These are phyloP conservation scores for Porites evermanni DNA, from an alignment of 92 coral and sea anemone species.

Conservation along the genomic window DNA sequence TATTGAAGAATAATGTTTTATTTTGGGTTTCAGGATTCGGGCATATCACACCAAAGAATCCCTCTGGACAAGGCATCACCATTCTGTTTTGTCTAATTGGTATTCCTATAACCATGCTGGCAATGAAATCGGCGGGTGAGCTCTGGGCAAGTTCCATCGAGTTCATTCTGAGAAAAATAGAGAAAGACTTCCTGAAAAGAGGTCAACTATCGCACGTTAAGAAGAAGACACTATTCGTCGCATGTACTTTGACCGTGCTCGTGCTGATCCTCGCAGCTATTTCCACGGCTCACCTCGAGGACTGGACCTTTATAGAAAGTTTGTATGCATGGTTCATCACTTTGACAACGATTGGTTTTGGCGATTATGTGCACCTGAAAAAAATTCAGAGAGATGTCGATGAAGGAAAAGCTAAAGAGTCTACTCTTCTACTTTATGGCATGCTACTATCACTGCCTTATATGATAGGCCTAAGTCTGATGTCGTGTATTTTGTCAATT, in stretches of 20 bases:
- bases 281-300: neutral
- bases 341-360: conserved; percentile 35
- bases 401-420: neutral
- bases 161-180: conserved; percentile 17
- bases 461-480: neutral
- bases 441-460: neutral
- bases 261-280: neutral
- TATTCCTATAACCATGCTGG: conserved; percentile 64
- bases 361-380: neutral
- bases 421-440: neutral
- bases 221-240: neutral
- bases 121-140: conserved; percentile 66
- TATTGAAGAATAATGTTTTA: no score
- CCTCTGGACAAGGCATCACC: conserved; percentile 56
- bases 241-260: neutral
- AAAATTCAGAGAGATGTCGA: neutral
- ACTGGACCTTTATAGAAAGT: conserved; percentile 6
- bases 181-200: conserved; percentile 26
- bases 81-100: conserved; percentile 60
- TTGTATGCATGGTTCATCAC: conserved; percentile 15
- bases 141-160: conserved; percentile 34
- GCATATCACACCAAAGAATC: conserved; percentile 56
- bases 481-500: conserved; percentile 3
- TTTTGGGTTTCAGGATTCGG: conserved; percentile 55
- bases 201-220: conserved; percentile 3